These are phyloP conservation scores for Pachydiplax longipennis DNA, from an alignment of 2,888 invertebrate species.

Conservation along the genomic window DNA sequence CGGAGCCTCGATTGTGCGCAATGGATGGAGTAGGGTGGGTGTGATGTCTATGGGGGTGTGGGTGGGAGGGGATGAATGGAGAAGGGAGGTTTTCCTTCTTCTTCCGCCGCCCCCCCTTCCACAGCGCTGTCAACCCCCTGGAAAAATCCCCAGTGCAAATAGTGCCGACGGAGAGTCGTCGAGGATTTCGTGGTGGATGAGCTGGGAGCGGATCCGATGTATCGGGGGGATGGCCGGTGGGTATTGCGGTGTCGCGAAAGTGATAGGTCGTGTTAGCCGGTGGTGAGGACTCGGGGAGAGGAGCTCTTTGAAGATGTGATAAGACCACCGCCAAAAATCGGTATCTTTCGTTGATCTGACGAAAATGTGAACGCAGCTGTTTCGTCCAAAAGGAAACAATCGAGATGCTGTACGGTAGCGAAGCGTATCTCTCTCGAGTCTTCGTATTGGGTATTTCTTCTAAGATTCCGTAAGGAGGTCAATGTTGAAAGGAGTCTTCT, in stretches of 20 bases:
- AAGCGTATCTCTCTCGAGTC: too few relatives aligned
- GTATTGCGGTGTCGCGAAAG: neutral
- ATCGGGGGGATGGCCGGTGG: neutral
- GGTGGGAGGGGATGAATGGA: neutral
- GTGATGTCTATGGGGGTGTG: neutral
- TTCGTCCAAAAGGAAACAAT: too few relatives aligned
- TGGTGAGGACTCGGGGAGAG: neutral
- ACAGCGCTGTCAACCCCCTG: neutral
- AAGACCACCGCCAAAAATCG: too few relatives aligned
- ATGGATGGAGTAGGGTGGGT: neutral
- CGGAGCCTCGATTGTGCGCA: neutral
- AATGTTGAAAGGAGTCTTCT: too few relatives aligned
- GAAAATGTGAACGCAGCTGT: too few relatives aligned
- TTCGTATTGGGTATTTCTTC: too few relatives aligned
- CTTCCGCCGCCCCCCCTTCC: neutral
- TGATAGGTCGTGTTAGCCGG: too few relatives aligned
- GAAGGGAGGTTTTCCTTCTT: neutral
- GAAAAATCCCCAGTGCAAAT: neutral
- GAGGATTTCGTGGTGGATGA: neutral
- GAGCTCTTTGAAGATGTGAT: too few relatives aligned
- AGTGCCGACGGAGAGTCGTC: neutral
- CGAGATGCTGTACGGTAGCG: too few relatives aligned
- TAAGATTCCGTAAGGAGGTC: too few relatives aligned
- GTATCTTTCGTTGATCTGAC: too few relatives aligned
- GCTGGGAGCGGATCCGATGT: neutral